These are phyloP conservation scores for Hirudinaria manillensis DNA, from an alignment of 2,888 invertebrate genomes.

Conservation along the genomic window DNA sequence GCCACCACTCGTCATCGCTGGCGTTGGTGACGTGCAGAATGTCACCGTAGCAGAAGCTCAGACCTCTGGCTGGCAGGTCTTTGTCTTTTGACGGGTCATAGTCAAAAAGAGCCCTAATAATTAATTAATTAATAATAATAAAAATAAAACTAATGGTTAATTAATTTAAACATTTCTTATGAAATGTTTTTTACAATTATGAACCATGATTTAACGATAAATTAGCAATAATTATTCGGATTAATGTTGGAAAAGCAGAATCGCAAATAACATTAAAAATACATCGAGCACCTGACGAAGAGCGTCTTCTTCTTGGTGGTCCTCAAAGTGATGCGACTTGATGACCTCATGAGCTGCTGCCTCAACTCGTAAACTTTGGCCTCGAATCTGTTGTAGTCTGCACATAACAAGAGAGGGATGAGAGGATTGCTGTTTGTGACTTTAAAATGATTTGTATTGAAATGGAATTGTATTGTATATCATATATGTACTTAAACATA, in stretches of 20 bases:
- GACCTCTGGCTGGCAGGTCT: slow-evolving; percentile 86
- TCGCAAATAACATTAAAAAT: too few species aligned
- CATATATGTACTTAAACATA: background rate
- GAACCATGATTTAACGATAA: too few species aligned
- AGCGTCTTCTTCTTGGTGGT: slow-evolving; percentile 92
- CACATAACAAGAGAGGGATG: too few species aligned
- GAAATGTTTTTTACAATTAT: background rate
- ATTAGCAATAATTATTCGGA: too few species aligned
- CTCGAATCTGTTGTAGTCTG: slow-evolving; percentile 93
- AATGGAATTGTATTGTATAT: too few species aligned
- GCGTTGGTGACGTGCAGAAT: slow-evolving; percentile 97
- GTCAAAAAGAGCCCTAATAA: slow-evolving; percentile 85
- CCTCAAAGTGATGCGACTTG: slow-evolving; percentile 58
- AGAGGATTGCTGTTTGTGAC: background rate
- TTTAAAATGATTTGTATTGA: too few species aligned
- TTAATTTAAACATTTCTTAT: background rate
- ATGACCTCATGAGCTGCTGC: slow-evolving; percentile 67
- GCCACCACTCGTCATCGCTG: slow-evolving; percentile 99
- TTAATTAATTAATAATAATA: background rate
- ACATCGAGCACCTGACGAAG: slow-evolving; percentile 86
- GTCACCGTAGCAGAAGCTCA: slow-evolving; percentile 93
- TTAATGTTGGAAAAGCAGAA: too few species aligned
- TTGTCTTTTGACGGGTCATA: slow-evolving; percentile 96
- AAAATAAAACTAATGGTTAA: background rate
- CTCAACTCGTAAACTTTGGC: slow-evolving; percentile 95